phyloP scores from a whole-genome alignment of 2,113 vertebrate species.

The Vombatus ursinus region DNA sequence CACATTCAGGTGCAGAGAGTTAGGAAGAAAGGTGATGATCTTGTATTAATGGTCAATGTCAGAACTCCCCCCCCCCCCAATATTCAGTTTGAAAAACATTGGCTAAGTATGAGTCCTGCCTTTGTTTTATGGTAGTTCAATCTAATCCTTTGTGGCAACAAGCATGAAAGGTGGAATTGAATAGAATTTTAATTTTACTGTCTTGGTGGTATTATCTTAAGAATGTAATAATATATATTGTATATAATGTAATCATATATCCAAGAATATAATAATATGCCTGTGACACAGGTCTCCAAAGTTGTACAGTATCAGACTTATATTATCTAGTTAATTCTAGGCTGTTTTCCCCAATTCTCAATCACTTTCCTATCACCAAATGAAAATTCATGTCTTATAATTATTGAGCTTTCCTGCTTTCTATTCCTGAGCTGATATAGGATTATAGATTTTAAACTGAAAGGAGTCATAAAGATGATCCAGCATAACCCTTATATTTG shows the following conservation, averaged over 20 bases:
- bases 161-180: not conserved
- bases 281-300: not conserved
- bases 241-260: not conserved
- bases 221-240: not conserved
- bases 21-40: not conserved
- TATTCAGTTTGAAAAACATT: not conserved
- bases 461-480: not conserved
- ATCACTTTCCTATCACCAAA: not conserved
- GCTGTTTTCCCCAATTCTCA: not conserved
- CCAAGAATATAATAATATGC: not conserved
- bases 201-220: not conserved
- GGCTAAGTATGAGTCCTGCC: not conserved
- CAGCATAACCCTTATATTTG: not conserved
- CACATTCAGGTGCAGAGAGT: not conserved
- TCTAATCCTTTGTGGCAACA: not conserved
- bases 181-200: not conserved
- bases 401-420: not conserved
- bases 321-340: not conserved
- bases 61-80: not conserved
- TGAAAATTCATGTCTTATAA: not conserved
- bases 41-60: not conserved
- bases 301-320: not conserved
- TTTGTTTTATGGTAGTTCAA: not conserved
- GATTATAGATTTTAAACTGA: not conserved
- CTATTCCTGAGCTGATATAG: not conserved